Evolutionary conservation across 2,888 invertebrate species (phyloP), one percentile per base, ranked within the genome.

Genomic region (Cerastoderma edule): DNA sequence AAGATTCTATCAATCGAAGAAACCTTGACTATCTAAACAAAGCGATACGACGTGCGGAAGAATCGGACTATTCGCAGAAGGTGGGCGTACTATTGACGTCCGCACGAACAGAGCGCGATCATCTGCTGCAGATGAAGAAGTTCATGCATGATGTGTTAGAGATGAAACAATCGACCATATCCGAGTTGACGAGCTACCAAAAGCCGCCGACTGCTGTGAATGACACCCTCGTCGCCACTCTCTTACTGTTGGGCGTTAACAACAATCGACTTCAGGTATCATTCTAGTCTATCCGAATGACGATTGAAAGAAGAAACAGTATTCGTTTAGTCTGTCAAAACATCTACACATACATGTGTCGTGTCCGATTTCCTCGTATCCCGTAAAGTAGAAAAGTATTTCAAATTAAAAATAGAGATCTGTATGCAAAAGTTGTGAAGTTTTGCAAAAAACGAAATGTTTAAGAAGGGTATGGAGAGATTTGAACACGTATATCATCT

Each of bases 101-200:
- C n/a, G 80, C 78, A 2, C 69, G 67, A 5, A 30, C 27, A 1
- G 76, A 74, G 33, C 53, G 68, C n/a, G 78, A 76, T 19, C 65
- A 70, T 10, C 67, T 80, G 0, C 33, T 48, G 8, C 39, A 39
- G 6, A 33, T 72, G 44, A 74, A 70, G 56, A 71, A 48, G 54
- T 73, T 53, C 60, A 70, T 73, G 50, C 70, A 78, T n/a, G 80
- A 69, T 16, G 67, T 78, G 27, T 54, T 83, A 2, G 78, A 75
- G 27, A 78, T 76, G 78, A 75, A 78, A 57, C 75, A 80, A 30
- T 53, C 80, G 5, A 76, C 78, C 1, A 67, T 82, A 24, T 65
- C 78, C 1, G 82, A 82, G 66, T 30, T 82, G 63, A 71, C 67
- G 0, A 72, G 74, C 39, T 72, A 75, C 54, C 39, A 46, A 1